Conservation (phyloP, 2,113 vertebrate genomes). For the Carettochelys insculpta region DNA sequence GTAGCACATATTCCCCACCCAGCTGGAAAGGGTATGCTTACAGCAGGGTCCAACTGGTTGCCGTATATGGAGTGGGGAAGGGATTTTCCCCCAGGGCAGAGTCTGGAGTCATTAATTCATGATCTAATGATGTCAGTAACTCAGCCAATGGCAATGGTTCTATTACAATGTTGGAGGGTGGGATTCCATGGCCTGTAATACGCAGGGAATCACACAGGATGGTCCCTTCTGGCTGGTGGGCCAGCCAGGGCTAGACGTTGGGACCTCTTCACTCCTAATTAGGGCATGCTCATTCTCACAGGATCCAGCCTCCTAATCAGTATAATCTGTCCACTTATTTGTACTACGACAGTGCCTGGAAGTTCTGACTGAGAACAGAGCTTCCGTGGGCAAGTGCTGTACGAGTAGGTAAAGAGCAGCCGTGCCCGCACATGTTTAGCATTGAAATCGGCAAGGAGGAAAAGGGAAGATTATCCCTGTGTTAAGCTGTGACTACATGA, state of each 20-base stretch:
- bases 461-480: accelerated
- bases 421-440: not conserved
- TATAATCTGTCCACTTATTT: not conserved
- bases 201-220: no score
- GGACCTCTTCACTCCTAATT: not conserved
- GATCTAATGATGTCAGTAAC: not conserved
- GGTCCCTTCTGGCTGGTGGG: not conserved
- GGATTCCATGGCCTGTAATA: not conserved
- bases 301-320: not conserved
- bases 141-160: not conserved
- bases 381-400: not conserved
- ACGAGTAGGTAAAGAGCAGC: not conserved
- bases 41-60: not conserved
- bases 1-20: not conserved
- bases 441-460: not conserved
- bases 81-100: not conserved
- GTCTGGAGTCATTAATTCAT: not conserved
- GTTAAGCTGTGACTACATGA: no score
- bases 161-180: not conserved
- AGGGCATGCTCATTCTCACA: not conserved
- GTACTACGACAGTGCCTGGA: not conserved
- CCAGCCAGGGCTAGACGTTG: not conserved
- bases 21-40: not conserved
- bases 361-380: not conserved
- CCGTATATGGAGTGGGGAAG: not conserved